Percentiles rank a stretch among this genome's conserved stretches.
Evolutionary conservation across 2,113 vertebrate genomes (phyloP).

Genomic region (Vidua macroura): DNA sequence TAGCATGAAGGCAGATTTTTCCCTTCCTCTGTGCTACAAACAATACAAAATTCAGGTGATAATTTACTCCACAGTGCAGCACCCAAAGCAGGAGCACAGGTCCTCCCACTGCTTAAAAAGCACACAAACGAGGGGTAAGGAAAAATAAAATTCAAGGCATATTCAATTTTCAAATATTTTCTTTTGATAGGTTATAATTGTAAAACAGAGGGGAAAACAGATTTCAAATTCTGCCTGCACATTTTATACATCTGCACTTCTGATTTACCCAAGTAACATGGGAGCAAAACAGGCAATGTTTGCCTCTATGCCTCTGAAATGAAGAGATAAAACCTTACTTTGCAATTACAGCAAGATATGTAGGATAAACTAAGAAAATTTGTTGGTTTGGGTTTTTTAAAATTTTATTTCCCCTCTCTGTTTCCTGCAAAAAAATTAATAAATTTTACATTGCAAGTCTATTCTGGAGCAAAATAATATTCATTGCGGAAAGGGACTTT

Average conservation of each 20-base stretch:
- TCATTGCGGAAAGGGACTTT: not conserved
- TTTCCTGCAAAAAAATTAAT: not conserved
- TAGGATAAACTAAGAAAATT: not conserved
- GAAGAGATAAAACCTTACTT: not conserved
- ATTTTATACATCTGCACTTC: not conserved
- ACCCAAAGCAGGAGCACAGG: not conserved
- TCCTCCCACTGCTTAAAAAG: not conserved
- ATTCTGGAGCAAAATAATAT: not conserved
- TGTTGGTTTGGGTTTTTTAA: too few relatives aligned
- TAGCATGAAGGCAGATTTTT: not conserved
- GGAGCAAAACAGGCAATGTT: not conserved
- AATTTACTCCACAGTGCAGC: fast-evolving
- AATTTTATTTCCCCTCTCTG: not conserved
- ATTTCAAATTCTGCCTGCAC: not conserved
- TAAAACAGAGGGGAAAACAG: not conserved
- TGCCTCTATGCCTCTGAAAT: not conserved
- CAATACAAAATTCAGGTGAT: not conserved
- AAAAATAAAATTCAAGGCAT: not conserved
- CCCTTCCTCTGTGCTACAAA: not conserved
- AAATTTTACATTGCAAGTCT: not conserved
- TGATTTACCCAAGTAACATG: not conserved
- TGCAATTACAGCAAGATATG: not conserved
- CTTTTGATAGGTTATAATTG: not conserved
- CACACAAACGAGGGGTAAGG: fast-evolving
- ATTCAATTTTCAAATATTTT: not conserved